Conservation (phyloP, 2,797 vertebrate species). For the Pangasius larnaudii region DNA sequence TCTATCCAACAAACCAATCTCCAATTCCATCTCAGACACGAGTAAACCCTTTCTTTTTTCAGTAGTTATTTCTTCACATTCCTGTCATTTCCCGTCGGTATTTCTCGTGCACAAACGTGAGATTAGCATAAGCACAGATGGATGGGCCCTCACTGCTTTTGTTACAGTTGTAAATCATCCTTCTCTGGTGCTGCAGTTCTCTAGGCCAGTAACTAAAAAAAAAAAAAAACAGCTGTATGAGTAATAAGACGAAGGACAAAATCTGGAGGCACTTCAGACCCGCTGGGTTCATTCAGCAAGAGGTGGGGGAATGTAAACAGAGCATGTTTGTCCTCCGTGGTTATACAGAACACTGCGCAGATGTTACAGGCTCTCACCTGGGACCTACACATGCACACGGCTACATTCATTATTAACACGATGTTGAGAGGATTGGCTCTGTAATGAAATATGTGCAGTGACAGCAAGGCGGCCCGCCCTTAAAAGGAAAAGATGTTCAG, state of each 20-base stretch:
- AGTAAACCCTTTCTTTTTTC: background rate
- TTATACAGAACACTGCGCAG: slow-evolving; percentile 20
- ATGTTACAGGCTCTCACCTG: slow-evolving; percentile 29
- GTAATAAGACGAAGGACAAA: slow-evolving; percentile 1
- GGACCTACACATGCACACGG: slow-evolving; percentile 26
- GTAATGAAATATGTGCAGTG: slow-evolving; percentile 44
- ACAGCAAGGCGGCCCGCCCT: slow-evolving; percentile 8
- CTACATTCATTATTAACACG: slow-evolving; percentile 55
- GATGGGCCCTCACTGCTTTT: background rate
- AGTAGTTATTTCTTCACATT: background rate
- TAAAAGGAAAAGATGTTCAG: background rate
- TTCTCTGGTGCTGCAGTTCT: too few species aligned
- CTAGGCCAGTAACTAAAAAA: background rate
- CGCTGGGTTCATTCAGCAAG: slow-evolving; percentile 18
- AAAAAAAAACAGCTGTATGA: slow-evolving; percentile 16
- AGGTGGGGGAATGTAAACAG: slow-evolving; percentile 18
- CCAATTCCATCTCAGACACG: too few species aligned
- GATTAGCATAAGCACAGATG: background rate
- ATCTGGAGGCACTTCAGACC: slow-evolving; percentile 21
- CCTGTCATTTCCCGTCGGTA: background rate
- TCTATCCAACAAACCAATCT: background rate
- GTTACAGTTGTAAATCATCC: background rate
- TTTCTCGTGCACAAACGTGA: background rate
- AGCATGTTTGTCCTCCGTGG: slow-evolving; percentile 13
- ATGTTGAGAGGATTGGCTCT: slow-evolving; percentile 37